phyloP scores from a whole-genome alignment of 2,888 invertebrate species.

The Limenitis camilla region DNA sequence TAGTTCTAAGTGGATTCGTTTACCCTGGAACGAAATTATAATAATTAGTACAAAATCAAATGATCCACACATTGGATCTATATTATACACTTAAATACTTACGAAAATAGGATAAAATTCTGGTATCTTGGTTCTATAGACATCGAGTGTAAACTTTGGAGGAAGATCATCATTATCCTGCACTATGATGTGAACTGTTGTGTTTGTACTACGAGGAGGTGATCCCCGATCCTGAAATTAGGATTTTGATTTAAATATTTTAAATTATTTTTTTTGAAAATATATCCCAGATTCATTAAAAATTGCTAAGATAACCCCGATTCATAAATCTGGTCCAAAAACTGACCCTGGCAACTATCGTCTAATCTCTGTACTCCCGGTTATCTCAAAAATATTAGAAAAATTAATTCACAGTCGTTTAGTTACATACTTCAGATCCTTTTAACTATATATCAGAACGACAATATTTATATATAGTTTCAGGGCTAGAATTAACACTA shows the following conservation, averaged over 20 bases:
- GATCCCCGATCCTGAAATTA: slow-evolving; percentile 83
- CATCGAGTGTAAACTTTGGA: slow-evolving; percentile 86
- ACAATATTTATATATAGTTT: too few species aligned
- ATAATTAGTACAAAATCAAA: slow-evolving; percentile 18
- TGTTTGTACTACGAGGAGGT: slow-evolving; percentile 82
- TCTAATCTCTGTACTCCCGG: not conserved
- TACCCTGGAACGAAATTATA: slow-evolving; percentile 77
- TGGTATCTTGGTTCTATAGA: slow-evolving; percentile 85
- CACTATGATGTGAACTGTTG: slow-evolving; percentile 81
- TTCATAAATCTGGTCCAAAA: too few species aligned
- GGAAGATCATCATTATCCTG: slow-evolving; percentile 87
- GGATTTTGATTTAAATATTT: not conserved
- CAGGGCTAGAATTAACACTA: too few species aligned
- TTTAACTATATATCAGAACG: too few species aligned
- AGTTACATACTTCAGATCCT: not conserved
- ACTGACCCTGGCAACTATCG: not conserved
- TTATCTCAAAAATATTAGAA: not conserved
- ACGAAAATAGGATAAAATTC: slow-evolving; percentile 88
- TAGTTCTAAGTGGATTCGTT: slow-evolving; percentile 80
- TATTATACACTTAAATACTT: slow-evolving; percentile 36
- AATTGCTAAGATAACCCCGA: too few species aligned
- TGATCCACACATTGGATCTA: not conserved
- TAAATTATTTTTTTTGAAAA: too few species aligned
- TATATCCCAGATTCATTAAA: too few species aligned
- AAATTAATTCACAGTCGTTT: not conserved